Evolutionary conservation across 2,113 vertebrate genomes (phyloP).

Genomic region (Archilochus colubris): DNA sequence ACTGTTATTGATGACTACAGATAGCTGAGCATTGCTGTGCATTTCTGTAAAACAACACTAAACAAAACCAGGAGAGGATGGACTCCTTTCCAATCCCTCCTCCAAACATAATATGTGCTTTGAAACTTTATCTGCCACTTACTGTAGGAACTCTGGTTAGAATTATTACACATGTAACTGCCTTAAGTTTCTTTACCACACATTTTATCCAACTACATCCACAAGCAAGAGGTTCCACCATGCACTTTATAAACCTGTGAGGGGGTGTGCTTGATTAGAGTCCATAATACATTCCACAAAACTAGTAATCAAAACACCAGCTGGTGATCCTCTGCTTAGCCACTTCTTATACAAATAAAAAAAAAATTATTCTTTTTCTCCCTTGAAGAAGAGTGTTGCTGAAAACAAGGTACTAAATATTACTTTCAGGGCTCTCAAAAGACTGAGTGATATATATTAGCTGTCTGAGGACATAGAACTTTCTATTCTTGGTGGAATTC

Average conservation of each 20-base stretch:
- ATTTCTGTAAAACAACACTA: background rate
- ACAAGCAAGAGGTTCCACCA: background rate
- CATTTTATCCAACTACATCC: background rate
- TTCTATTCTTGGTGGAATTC: slow-evolving; percentile 48
- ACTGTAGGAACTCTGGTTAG: background rate
- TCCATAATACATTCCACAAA: background rate
- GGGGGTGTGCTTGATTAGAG: background rate
- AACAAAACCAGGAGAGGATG: background rate
- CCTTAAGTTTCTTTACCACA: background rate
- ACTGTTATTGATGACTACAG: background rate
- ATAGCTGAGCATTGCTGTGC: fast-evolving
- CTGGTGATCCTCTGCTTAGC: slow-evolving; percentile 8
- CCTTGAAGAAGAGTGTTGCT: background rate
- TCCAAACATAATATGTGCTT: background rate
- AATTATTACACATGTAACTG: background rate
- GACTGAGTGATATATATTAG: slow-evolving; percentile 20
- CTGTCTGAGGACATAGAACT: slow-evolving; percentile 43
- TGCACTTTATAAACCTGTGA: background rate
- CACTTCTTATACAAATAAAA: slow-evolving; percentile 35
- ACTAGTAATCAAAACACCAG: slow-evolving; percentile 7
- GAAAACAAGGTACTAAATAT: slow-evolving; percentile 60
- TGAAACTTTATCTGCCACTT: background rate
- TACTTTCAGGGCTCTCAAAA: slow-evolving; percentile 48
- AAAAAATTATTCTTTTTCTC: slow-evolving; percentile 23
- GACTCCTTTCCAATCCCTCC: background rate